Base-by-base conservation (phyloP, 2,888 invertebrate genomes). In the Bombyx huttoni region DNA sequence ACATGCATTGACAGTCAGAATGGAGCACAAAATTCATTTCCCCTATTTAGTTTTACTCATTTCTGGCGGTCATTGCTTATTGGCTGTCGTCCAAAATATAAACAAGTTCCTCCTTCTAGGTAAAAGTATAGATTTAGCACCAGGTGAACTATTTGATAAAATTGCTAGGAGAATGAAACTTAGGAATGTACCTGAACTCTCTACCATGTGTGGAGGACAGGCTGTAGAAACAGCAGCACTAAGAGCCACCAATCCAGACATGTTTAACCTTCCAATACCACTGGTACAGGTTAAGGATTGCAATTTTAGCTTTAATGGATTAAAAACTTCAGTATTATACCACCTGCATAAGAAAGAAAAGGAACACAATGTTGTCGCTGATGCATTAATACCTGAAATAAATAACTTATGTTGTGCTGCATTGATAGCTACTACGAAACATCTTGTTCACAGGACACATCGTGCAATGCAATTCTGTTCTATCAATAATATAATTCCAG, bases 71-170 rank as follows among this genome's bases (percentile, higher is more conserved):
- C 98, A 99, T 75, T 96, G 96, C 74, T 89, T 98, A 54, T 72
- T 97, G 51, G 93, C 94, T 13, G 83, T 98, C 48, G 97, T 92
- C 1, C 84, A 92, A 75, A 91, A 91, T 70, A 91, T 96, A 0
- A 91, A 94, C 57, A 89, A 93, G 50, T 98, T 97, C 82, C 79
- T 92, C 55, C 80, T 97, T 51, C 89, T 99, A 12, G 98, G 98
- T 2, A 90, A 93, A 67, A 91, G 92, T 50, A 73, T 93, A 7
- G 97, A 98, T 76, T 93, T 93, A 83, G 94, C 98, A 45, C 98
- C 98, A 7, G 99, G 99, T 14, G 98, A 98, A 88, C 92, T 94
- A 0, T 93, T 98, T 71, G 98, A 99, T 78, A 98, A 98, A 90
- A 95, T 92, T 56, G 94, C 97, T 0, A 91, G 98, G 67, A 90